Percentiles rank a stretch among this genome's conserved stretches.
phyloP scores from a whole-genome alignment of 2,888 invertebrate genomes.

The Xanthorhoe spadicearia region DNA sequence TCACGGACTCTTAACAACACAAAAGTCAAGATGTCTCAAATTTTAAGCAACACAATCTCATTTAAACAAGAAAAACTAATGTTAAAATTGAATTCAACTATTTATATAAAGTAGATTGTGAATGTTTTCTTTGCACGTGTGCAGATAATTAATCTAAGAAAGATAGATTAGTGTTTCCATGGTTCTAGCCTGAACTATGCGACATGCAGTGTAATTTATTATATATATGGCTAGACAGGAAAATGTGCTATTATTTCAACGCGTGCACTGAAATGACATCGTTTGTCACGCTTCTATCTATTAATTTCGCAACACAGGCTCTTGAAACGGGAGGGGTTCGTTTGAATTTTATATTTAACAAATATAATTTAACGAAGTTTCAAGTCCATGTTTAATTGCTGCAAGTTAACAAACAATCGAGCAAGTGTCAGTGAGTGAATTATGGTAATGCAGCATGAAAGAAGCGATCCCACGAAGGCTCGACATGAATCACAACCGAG shows the following conservation, averaged over 20 bases:
- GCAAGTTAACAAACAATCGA: conserved; percentile 46
- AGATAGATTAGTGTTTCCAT: conserved; percentile 63
- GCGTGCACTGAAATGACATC: conserved; percentile 40
- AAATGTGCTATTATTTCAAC: conserved; percentile 50
- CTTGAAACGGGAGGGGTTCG: not conserved
- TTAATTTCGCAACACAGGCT: conserved; percentile 14
- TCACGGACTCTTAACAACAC: not conserved
- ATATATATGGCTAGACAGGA: conserved; percentile 46
- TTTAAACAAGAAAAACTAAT: not conserved
- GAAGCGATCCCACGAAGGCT: conserved; percentile 37
- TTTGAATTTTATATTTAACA: conserved; percentile 3
- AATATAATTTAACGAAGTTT: conserved; percentile 8
- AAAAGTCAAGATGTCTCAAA: not conserved
- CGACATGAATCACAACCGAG: conserved; percentile 19
- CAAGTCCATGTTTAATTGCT: conserved; percentile 42
- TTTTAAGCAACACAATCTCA: not conserved
- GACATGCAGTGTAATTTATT: conserved; percentile 58
- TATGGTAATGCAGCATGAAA: conserved; percentile 54
- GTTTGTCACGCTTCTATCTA: conserved; percentile 40
- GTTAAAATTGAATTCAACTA: too few species aligned
- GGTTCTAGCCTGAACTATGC: conserved; percentile 55
- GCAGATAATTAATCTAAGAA: conserved; percentile 68
- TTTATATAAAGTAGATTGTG: not conserved
- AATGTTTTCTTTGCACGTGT: conserved; percentile 52
- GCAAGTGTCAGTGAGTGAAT: conserved; percentile 50